A percentile compares a stretch with the other conserved stretches of the same genome.
These are phyloP conservation scores for Leptosomus discolor DNA, from an alignment of 2,113 vertebrate species.

Conservation along the genomic window DNA sequence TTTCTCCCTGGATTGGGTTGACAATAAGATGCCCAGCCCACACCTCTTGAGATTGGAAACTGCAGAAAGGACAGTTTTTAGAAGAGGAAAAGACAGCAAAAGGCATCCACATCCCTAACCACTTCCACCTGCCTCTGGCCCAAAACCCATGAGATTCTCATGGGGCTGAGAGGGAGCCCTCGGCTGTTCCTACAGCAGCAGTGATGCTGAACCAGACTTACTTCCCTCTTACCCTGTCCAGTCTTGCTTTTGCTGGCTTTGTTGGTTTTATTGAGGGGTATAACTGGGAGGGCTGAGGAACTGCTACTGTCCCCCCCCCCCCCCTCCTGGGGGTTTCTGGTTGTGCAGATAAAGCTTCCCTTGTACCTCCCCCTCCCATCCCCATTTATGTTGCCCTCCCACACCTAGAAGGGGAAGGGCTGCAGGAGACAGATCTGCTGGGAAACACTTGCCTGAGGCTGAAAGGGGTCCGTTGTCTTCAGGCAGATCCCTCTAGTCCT, in stretches of 20 bases:
- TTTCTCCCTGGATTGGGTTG: fast-evolving
- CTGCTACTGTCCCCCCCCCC: neutral
- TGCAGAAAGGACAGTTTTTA: neutral
- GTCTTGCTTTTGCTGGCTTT: neutral
- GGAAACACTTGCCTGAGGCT: neutral
- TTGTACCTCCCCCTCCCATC: neutral
- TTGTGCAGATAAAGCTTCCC: neutral
- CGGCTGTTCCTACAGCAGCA: neutral
- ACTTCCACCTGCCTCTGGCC: neutral
- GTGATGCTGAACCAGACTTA: neutral
- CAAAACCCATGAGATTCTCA: fast-evolving
- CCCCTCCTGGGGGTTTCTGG: fast-evolving
- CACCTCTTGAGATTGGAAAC: neutral
- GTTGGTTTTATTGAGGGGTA: neutral
- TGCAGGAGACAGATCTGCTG: neutral
- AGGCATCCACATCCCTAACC: too few species aligned
- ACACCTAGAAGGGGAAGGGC: neutral
- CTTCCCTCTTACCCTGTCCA: neutral
- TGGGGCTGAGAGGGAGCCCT: too few species aligned
- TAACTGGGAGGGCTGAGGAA: neutral
- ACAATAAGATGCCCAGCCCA: neutral
- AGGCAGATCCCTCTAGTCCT: neutral
- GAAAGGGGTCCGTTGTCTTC: neutral
- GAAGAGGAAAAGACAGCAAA: neutral
- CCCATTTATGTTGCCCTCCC: neutral